Percentiles rank a stretch among this genome's conserved stretches.
Evolutionary conservation across 2,797 vertebrate genomes (phyloP).

Genomic region (Tiaroga cobitis): DNA sequence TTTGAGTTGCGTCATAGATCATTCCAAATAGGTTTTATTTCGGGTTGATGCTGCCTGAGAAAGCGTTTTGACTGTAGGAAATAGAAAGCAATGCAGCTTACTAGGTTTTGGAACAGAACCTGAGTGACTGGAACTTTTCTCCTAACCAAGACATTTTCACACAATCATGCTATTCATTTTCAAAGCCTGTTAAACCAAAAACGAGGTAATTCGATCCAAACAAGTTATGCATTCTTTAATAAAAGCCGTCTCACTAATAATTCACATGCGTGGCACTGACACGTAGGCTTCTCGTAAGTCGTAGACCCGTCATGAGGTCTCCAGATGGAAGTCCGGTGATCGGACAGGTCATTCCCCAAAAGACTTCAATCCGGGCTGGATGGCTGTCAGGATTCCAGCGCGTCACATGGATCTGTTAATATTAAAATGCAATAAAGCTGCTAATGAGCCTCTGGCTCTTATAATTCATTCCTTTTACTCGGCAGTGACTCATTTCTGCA

Average conservation of each 20-base stretch:
- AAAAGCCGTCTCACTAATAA: conserved; percentile 55
- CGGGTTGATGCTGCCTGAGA: background rate
- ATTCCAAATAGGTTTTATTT: background rate
- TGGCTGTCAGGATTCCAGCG: conserved; percentile 44
- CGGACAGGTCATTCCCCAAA: conserved; percentile 46
- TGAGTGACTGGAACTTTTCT: conserved; percentile 17
- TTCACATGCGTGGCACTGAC: conserved; percentile 48
- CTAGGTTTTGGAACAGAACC: conserved; percentile 10
- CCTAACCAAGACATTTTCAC: conserved; percentile 54
- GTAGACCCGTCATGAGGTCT: conserved; percentile 36
- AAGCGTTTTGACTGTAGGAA: background rate
- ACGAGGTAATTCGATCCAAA: conserved; percentile 54
- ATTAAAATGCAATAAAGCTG: conserved; percentile 52
- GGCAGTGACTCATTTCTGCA: conserved; percentile 29
- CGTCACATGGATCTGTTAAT: conserved; percentile 31
- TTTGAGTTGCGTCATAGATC: background rate
- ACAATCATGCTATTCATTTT: conserved; percentile 55
- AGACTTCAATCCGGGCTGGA: conserved; percentile 34
- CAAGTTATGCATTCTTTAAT: conserved; percentile 46
- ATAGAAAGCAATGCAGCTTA: conserved; percentile 5
- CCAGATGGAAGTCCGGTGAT: conserved; percentile 44
- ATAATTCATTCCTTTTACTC: conserved; percentile 21
- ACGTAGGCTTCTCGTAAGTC: conserved; percentile 54
- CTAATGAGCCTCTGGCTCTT: conserved; percentile 57
- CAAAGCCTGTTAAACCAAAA: conserved; percentile 58